A percentile compares a stretch with the other conserved stretches of the same genome.
Evolutionary conservation across 2,113 vertebrate genomes (phyloP).

Genomic region (Galeopterus variegatus): DNA sequence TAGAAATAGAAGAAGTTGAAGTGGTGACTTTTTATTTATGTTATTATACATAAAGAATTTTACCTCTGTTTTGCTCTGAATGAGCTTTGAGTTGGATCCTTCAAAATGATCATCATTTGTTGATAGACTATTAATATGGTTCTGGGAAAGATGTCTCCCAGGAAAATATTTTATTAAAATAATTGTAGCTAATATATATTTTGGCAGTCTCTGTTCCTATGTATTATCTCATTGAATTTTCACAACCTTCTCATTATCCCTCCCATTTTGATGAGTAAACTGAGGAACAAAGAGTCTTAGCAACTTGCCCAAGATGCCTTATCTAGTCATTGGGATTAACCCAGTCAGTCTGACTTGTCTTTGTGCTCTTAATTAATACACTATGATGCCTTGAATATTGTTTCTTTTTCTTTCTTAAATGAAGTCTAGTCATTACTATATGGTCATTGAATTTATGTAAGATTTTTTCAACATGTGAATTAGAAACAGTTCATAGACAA

Average conservation of each 20-base stretch:
- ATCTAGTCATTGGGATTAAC: neutral
- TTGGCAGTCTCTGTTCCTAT: neutral
- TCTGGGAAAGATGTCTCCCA: constrained; percentile 12
- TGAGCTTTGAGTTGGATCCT: neutral
- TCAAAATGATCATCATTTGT: neutral
- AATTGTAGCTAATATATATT: neutral
- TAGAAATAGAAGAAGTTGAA: constrained; percentile 25
- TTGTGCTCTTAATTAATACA: neutral
- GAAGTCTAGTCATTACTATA: neutral
- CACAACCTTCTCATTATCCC: neutral
- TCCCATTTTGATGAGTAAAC: constrained; percentile 38
- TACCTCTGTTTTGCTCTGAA: neutral
- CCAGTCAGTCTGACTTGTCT: neutral
- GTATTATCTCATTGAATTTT: neutral
- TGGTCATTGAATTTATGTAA: neutral
- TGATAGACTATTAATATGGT: neutral
- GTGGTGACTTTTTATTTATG: neutral
- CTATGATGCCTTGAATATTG: neutral
- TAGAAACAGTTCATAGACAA: neutral
- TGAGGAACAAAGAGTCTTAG: neutral
- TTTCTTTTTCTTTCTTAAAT: neutral
- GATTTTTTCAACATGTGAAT: neutral
- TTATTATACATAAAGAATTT: neutral
- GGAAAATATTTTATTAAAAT: constrained; percentile 32
- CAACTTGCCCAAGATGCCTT: neutral